phyloP scores from a whole-genome alignment of 2,888 invertebrate species.

The Dasysyrphus tricinctus region DNA sequence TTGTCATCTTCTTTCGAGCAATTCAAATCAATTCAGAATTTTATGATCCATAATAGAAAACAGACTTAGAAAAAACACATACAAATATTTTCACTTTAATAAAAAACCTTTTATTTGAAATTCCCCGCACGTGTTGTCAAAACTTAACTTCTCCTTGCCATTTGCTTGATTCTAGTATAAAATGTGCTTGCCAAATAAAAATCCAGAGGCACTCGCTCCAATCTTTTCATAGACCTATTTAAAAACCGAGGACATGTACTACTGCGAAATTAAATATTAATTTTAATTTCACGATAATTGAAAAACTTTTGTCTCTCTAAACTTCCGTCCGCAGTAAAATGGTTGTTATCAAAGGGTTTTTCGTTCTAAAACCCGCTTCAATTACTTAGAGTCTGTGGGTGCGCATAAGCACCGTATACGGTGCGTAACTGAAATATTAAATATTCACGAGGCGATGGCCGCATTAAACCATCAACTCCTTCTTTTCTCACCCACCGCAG shows the following conservation, averaged over 20 bases:
- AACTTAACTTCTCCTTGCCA: slow-evolving; percentile 7
- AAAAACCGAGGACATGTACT: slow-evolving; percentile 44
- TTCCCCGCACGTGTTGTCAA: slow-evolving; percentile 53
- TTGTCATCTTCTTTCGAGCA: neutral
- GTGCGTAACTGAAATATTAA: slow-evolving; percentile 74
- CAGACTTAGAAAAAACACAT: neutral
- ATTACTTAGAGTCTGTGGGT: neutral
- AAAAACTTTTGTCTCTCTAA: slow-evolving; percentile 66
- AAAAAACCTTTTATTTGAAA: slow-evolving; percentile 6
- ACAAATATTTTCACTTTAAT: neutral
- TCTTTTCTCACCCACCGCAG: slow-evolving; percentile 25
- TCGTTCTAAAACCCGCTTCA: neutral
- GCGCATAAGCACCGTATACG: slow-evolving; percentile 30
- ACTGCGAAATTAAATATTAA: slow-evolving; percentile 71
- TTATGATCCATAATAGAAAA: slow-evolving; percentile 2
- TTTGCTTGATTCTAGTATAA: neutral
- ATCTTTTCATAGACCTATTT: neutral
- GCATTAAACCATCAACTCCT: slow-evolving; percentile 68
- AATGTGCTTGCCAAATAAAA: slow-evolving; percentile 61
- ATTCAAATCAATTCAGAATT: slow-evolving; percentile 16
- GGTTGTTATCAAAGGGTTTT: slow-evolving; percentile 61
- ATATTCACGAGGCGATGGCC: slow-evolving; percentile 71
- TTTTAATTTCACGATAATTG: slow-evolving; percentile 72
- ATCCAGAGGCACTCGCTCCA: neutral
- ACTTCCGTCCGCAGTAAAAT: slow-evolving; percentile 14